Base-by-base conservation (phyloP, 1,140 invertebrate genomes). In the Zaprionus vittiger region DNA sequence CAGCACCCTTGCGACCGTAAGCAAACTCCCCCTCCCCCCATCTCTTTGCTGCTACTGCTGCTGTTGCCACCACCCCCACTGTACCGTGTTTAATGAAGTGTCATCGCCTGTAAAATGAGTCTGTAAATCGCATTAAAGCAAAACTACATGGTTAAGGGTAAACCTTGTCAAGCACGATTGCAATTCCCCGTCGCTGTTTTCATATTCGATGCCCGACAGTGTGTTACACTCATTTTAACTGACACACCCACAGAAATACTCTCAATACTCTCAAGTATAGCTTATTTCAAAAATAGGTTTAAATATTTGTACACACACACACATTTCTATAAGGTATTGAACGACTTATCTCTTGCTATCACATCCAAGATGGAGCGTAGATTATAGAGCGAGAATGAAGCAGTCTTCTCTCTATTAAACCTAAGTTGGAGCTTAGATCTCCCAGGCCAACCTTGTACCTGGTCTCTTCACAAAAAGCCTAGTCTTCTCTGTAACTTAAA, bases 41-140 rank as follows among this genome's bases (percentile, higher is more conserved):
- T n/a, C 24, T 44, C 54, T 69, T 55, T 61, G 64, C 55, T 56
- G 60, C 75, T 79, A 54, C 3, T 24, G 24, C 4, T 24, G 24
- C 24, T 24, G 24, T 24, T 24, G 24, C 4, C 24, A 24, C 79
- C 79, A 72, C 79, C 81, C 81, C 69, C 84, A 74, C 57, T 49
- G 69, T 85, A 84, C 82, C 79, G 71, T 83, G 77, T 83, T 91
- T 90, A 90, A 90, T 90, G 86, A 90, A 90, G 86, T 90, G 86
- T 90, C 86, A 90, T 91, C 86, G 86, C 80, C 87, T 90, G 86
- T 90, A 90, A 90, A 91, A 90, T 91, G 86, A 90, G 86, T 90
- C 82, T 83, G 80, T 85, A 90, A 90, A 90, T 91, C 87, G 89
- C 68, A 91, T 91, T 91, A 91, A 81, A 83, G 71, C 67, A 77